These are phyloP conservation scores for Delichon dasypus DNA, from an alignment of 2,797 vertebrate species.

Conservation along the genomic window DNA sequence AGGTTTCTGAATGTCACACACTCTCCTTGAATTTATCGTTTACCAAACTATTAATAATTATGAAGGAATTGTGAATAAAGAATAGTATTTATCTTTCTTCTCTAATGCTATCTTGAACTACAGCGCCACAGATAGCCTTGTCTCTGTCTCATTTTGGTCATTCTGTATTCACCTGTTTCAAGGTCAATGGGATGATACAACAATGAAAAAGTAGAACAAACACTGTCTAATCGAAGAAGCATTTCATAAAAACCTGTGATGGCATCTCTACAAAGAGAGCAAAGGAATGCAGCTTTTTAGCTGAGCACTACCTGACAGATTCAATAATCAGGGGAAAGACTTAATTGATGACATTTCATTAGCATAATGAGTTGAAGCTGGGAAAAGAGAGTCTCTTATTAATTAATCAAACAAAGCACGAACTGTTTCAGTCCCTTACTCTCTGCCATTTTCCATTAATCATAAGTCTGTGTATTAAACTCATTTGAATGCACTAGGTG, in stretches of 20 bases:
- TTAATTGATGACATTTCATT: slow-evolving; percentile 87
- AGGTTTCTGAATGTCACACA: slow-evolving; percentile 43
- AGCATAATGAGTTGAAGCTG: slow-evolving; percentile 83
- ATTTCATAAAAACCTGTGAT: slow-evolving; percentile 68
- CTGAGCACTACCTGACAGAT: slow-evolving; percentile 77
- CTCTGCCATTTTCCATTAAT: slow-evolving; percentile 80
- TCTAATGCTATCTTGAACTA: slow-evolving; percentile 52
- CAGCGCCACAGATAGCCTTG: not conserved
- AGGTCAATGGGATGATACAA: slow-evolving; percentile 71
- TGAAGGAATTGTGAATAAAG: slow-evolving; percentile 36
- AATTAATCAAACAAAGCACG: slow-evolving; percentile 83
- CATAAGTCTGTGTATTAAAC: slow-evolving; percentile 73
- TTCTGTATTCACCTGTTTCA: slow-evolving; percentile 58
- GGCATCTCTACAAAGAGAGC: slow-evolving; percentile 68
- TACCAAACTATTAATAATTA: slow-evolving; percentile 63
- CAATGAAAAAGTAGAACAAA: slow-evolving; percentile 72
- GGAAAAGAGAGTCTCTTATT: slow-evolving; percentile 81
- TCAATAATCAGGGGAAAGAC: slow-evolving; percentile 83
- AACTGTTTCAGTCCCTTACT: slow-evolving; percentile 76
- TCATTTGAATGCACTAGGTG: slow-evolving; percentile 73
- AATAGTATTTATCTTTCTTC: slow-evolving; percentile 50
- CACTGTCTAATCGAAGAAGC: slow-evolving; percentile 61
- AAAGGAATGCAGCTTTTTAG: slow-evolving; percentile 75
- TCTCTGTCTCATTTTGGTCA: slow-evolving; percentile 24
- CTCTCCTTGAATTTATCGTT: slow-evolving; percentile 64